phyloP scores from a whole-genome alignment of 2,113 vertebrate species.

The Centropristis striata region DNA sequence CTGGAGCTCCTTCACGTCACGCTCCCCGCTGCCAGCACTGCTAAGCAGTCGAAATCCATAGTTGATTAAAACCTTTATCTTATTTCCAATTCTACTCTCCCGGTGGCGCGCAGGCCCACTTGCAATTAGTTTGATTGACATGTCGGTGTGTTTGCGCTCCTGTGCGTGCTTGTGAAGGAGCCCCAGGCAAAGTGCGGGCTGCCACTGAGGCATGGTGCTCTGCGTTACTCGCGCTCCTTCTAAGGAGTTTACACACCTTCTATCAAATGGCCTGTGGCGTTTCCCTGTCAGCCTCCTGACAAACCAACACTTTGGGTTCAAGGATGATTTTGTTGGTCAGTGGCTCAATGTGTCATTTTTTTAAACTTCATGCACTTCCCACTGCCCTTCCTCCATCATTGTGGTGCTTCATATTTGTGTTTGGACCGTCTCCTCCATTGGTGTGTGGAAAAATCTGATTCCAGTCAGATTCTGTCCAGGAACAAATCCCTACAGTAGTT shows the following conservation, averaged over 20 bases:
- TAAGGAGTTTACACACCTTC: constrained; percentile 6
- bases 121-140: constrained; percentile 69
- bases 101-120: constrained; percentile 13
- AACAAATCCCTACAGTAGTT: constrained; percentile 39
- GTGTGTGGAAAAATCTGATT: constrained; percentile 19
- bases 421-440: constrained; percentile 40
- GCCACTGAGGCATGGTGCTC: constrained; percentile 39
- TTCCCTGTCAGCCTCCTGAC: constrained; percentile 25
- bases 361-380: constrained; percentile 42
- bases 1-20: constrained; percentile 50
- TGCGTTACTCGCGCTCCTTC: background rate
- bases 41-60: constrained; percentile 30
- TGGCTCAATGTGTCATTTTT: constrained; percentile 3
- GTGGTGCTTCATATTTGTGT: constrained; percentile 58
- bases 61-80: constrained; percentile 67
- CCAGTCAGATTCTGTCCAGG: constrained; percentile 50
- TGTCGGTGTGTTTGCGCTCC: background rate
- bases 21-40: background rate
- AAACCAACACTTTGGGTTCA: constrained; percentile 16
- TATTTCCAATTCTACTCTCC: constrained; percentile 56
- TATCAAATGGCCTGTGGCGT: constrained; percentile 40
- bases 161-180: constrained; percentile 48
- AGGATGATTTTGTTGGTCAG: constrained; percentile 31
- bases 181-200: constrained; percentile 33
- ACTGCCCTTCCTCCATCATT: constrained; percentile 46